Conservation (phyloP, 1,140 invertebrate genomes). For the Bradynema listronoti region DNA sequence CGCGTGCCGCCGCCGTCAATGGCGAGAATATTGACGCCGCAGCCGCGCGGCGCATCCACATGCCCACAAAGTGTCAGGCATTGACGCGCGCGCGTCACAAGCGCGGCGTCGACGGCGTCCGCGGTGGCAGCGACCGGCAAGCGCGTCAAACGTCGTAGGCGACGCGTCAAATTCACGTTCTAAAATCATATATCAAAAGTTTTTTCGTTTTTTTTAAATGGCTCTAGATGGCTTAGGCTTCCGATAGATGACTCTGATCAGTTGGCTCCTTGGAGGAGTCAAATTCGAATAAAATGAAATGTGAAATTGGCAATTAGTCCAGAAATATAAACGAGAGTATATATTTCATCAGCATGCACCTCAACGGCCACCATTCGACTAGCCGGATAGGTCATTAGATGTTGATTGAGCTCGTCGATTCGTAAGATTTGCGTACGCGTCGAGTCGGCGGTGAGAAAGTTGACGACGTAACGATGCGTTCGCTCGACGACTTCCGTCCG, state of each 20-base stretch:
- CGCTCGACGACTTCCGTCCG: constrained; percentile 35
- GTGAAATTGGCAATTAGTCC: too few relatives aligned
- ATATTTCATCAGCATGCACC: constrained; percentile 9
- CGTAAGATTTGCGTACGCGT: constrained; percentile 19
- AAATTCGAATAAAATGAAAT: too few relatives aligned
- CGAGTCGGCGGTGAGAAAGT: constrained; percentile 31
- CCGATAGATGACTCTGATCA: too few relatives aligned
- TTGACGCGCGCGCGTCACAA: constrained; percentile 16
- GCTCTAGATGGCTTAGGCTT: too few relatives aligned
- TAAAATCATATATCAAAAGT: too few relatives aligned
- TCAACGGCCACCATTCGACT: constrained; percentile 36
- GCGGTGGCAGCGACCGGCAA: background rate
- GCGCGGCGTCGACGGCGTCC: background rate
- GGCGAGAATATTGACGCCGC: constrained; percentile 73
- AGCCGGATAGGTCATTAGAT: constrained; percentile 43
- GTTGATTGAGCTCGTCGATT: constrained; percentile 37
- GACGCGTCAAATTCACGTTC: too few relatives aligned
- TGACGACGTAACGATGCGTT: constrained; percentile 34
- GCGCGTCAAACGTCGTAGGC: background rate
- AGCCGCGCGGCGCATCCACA: constrained; percentile 66
- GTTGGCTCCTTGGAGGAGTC: too few relatives aligned
- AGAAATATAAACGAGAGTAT: too few relatives aligned
- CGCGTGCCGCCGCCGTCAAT: constrained; percentile 81
- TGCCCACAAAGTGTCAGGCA: constrained; percentile 70
- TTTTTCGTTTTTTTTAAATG: too few relatives aligned